Evolutionary conservation across 2,113 vertebrate species (phyloP), one percentile per base, ranked within the genome.

Genomic region (Grammomys surdaster): DNA sequence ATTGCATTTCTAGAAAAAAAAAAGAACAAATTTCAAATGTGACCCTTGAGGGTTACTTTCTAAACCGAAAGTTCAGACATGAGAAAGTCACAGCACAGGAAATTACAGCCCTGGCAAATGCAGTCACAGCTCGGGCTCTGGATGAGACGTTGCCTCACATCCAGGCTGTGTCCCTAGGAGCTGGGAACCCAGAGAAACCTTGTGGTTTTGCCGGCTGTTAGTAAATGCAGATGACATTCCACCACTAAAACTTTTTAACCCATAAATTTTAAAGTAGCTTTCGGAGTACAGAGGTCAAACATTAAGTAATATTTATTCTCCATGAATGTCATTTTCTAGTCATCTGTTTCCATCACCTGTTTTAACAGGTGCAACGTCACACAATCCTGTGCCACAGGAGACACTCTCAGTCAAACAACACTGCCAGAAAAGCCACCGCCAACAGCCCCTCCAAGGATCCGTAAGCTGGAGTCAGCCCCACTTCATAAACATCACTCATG

Each of bases 181-280:
- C 65, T 67, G 40, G 88, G 16, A 86, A 56, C 72, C 26, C 86
- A 94, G 78, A 94, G 81, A 28, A 75, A 67, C 40, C 70, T 22
- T 22, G 76, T 48, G 90, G 84, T 98, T 58, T 86, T 80, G 54
- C 70, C 76, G 92, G 95, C 48, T 90, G 22, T 73, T 73, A 84
- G 28, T 28, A 86, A 93, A 40, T 43, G 48, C 48, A 93, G 73
- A 89, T 89, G 70, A 94, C 5, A 91, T 5, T 75, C 43, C 43
- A 75, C 28, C 60, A 87, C 92, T 81, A 81, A 75, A 40, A 51
- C 7, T 58, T 80, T 54, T 51, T 69, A 87, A 86, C 0, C 11
- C 67, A 91, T 70, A 88, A 88, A 51, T 5, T 90, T 82, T 76
- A 60, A 92, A 96, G 67, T 92, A 82, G 48, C 26, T 80, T 96